Percentiles rank a stretch among this genome's conserved stretches.
phyloP scores from a whole-genome alignment of 1,140 invertebrate genomes.

The Drosophila biarmipes region DNA sequence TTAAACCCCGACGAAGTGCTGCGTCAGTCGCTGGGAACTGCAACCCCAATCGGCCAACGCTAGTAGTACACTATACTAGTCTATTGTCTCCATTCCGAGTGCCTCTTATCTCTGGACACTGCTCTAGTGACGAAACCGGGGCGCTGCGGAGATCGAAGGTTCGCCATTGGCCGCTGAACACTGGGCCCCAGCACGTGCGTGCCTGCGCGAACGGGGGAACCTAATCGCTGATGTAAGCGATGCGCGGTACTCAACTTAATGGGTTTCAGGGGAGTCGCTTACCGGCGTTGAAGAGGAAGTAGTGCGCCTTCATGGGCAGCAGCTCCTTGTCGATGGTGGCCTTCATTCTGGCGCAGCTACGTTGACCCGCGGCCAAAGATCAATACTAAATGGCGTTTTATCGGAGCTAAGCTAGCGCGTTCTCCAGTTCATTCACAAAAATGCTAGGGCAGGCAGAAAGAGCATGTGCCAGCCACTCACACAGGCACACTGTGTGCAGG shows the following conservation, averaged over 20 bases:
- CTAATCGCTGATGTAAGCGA: constrained; percentile 47
- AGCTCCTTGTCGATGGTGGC: constrained; percentile 89
- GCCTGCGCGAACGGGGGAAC: constrained; percentile 7
- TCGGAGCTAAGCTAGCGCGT: neutral
- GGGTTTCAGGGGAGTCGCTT: constrained; percentile 63
- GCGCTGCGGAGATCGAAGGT: neutral
- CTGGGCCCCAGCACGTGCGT: constrained; percentile 25
- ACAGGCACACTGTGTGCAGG: constrained; percentile 5
- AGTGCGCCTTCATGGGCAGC: constrained; percentile 94
- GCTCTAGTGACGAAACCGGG: constrained; percentile 6
- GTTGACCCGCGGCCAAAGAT: constrained; percentile 30
- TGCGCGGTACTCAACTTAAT: constrained; percentile 37
- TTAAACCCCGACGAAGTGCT: constrained; percentile 15
- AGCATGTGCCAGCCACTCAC: constrained; percentile 22
- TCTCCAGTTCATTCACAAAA: constrained; percentile 40
- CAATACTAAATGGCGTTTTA: constrained; percentile 25
- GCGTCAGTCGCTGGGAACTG: constrained; percentile 8
- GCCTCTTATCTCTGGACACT: constrained; percentile 33
- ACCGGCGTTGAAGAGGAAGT: constrained; percentile 95
- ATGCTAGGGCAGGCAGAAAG: constrained; percentile 27
- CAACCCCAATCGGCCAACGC: constrained; percentile 8
- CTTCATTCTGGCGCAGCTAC: constrained; percentile 60
- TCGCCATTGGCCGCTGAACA: neutral
- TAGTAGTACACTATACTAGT: constrained; percentile 2
- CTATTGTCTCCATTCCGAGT: constrained; percentile 5